Conservation (phyloP, 1,140 invertebrate genomes). For the Drosophila murphyi region DNA sequence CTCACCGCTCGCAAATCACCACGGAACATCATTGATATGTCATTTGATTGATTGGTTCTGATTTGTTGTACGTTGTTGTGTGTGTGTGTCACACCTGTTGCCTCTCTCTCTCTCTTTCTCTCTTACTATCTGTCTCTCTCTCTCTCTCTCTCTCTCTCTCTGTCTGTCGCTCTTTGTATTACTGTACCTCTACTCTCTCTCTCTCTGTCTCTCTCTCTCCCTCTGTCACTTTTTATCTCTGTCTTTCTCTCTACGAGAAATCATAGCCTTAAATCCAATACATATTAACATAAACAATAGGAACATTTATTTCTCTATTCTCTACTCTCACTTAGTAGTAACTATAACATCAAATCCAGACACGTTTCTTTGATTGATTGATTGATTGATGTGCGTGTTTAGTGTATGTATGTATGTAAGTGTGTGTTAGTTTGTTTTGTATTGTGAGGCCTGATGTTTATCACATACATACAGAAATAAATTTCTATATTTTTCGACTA, state of each 20-base stretch:
- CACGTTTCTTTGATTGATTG: slow-evolving; percentile 58
- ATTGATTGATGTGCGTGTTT: slow-evolving; percentile 58
- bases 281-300: slow-evolving; percentile 2
- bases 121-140: slow-evolving; percentile 26
- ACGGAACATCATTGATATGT: slow-evolving; percentile 38
- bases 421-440: slow-evolving; percentile 16
- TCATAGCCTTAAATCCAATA: slow-evolving; percentile 18
- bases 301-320: slow-evolving; percentile 23
- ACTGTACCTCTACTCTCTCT: background rate
- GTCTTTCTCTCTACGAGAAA: slow-evolving; percentile 12
- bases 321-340: slow-evolving; percentile 27
- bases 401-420: slow-evolving; percentile 25
- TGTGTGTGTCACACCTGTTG: slow-evolving; percentile 7
- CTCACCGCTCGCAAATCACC: slow-evolving; percentile 29
- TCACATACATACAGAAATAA: slow-evolving; percentile 20
- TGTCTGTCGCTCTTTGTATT: too few species aligned
- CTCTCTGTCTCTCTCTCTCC: slow-evolving; percentile 30
- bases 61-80: slow-evolving; percentile 38
- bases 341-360: slow-evolving; percentile 25
- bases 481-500: slow-evolving; percentile 1
- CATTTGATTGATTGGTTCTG: slow-evolving; percentile 50
- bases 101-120: slow-evolving; percentile 23
- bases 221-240: slow-evolving; percentile 23
- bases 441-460: slow-evolving; percentile 33
- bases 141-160: slow-evolving; percentile 15